A percentile compares a stretch with the other conserved stretches of the same genome.
Conservation (phyloP, 2,888 invertebrate species). For the Elysia crispata region DNA sequence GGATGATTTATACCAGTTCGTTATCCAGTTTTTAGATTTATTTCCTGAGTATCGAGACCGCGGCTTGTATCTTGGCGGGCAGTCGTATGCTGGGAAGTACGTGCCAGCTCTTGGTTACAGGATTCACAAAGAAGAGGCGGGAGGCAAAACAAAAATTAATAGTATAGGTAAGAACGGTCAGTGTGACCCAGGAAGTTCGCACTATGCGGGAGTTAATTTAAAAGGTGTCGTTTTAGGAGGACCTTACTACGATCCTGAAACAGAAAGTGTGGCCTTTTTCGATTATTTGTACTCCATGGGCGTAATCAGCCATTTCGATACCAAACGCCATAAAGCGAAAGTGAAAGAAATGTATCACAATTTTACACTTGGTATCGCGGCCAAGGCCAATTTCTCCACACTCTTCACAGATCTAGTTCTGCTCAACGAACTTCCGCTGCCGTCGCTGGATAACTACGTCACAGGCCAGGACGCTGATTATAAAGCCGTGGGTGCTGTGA, state of each 20-base stretch:
- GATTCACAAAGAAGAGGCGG: conserved; percentile 64
- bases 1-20: conserved; percentile 50
- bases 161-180: too few relatives aligned
- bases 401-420: conserved; percentile 43
- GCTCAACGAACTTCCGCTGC: conserved; percentile 31
- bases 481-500: conserved; percentile 1
- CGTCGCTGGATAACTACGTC: conserved; percentile 47
- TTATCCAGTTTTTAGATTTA: conserved; percentile 87
- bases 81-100: conserved; percentile 82
- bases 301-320: conserved; percentile 40
- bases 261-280: conserved; percentile 50
- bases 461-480: conserved; percentile 33
- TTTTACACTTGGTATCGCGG: conserved; percentile 7
- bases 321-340: conserved; percentile 24
- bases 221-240: conserved; percentile 74
- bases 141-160: conserved; percentile 47
- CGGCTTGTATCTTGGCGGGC: conserved; percentile 92
- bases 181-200: too few relatives aligned
- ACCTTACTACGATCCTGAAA: conserved; percentile 74
- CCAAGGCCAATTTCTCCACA: conserved; percentile 17
- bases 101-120: conserved; percentile 84
- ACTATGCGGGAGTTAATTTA: conserved; percentile 59
- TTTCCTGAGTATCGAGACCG: conserved; percentile 86
- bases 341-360: conserved; percentile 40
- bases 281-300: conserved; percentile 43